Evolutionary conservation across 2,113 vertebrate species (phyloP).

Genomic region (Gulo gulo): DNA sequence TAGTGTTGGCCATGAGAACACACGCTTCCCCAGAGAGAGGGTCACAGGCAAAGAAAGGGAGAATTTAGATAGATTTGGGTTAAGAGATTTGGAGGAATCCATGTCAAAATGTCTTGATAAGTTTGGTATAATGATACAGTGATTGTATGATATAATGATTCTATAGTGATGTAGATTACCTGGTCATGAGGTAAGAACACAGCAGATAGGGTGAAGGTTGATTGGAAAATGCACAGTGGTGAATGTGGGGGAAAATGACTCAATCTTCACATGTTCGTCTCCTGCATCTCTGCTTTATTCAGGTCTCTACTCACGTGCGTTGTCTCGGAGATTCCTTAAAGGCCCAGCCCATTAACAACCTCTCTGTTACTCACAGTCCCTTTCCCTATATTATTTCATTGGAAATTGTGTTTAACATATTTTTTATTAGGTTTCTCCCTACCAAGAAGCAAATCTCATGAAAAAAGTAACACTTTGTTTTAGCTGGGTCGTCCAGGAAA

Average conservation of each 20-base stretch:
- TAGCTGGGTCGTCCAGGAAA: background rate
- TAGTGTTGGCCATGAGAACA: slow-evolving; percentile 32
- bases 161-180: background rate
- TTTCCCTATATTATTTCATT: background rate
- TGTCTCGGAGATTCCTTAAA: background rate
- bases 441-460: background rate
- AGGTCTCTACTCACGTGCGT: background rate
- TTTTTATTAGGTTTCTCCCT: background rate
- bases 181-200: background rate
- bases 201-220: background rate
- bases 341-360: background rate
- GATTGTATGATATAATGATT: background rate
- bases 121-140: background rate
- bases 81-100: background rate
- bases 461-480: background rate
- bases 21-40: background rate
- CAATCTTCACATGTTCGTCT: background rate
- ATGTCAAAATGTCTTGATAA: background rate
- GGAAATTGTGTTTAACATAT: background rate
- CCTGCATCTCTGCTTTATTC: background rate
- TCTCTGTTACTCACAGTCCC: background rate
- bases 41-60: background rate
- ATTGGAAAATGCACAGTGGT: background rate
- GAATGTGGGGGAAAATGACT: background rate
- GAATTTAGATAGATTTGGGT: background rate